Percentiles rank a stretch among this genome's conserved stretches.
phyloP scores from a whole-genome alignment of 2,797 vertebrate species.

The Epinephelus coioides region DNA sequence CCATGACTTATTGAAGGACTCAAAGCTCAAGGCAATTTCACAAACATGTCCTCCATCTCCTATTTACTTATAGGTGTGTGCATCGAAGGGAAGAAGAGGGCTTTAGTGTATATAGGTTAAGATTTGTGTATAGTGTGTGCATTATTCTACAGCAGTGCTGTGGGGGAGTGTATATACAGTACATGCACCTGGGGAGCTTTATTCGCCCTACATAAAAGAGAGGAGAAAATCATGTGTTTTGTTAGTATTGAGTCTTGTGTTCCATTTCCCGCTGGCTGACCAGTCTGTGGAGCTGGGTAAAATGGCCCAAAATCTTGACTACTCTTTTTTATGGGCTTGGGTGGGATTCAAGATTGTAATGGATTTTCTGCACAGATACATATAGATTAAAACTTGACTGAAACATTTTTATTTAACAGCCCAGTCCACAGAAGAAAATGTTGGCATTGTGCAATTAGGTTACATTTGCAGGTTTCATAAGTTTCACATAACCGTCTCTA shows the following conservation, averaged over 20 bases:
- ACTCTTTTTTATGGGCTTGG: slow-evolving; percentile 4
- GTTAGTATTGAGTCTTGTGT: slow-evolving; percentile 20
- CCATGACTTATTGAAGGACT: slow-evolving; percentile 79
- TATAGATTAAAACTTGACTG: not conserved
- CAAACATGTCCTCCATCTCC: slow-evolving; percentile 75
- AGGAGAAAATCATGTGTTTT: slow-evolving; percentile 38
- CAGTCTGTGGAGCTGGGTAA: not conserved
- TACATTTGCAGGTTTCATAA: too few species aligned
- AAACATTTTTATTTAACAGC: too few species aligned
- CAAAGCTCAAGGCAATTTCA: slow-evolving; percentile 81
- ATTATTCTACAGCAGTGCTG: slow-evolving; percentile 54
- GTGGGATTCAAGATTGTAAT: not conserved
- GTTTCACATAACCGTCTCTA: too few species aligned
- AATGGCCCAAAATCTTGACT: not conserved
- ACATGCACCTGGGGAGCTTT: slow-evolving; percentile 48
- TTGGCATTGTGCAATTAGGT: too few species aligned
- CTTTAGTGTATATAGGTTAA: slow-evolving; percentile 57
- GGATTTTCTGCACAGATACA: not conserved
- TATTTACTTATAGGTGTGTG: slow-evolving; percentile 77
- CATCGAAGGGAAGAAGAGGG: slow-evolving; percentile 65
- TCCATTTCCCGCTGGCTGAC: slow-evolving; percentile 13
- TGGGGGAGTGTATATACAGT: slow-evolving; percentile 15
- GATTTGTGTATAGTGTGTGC: slow-evolving; percentile 62
- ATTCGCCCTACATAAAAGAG: slow-evolving; percentile 24
- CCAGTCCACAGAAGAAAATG: too few species aligned